Evolutionary conservation across 2,113 vertebrate genomes (phyloP).

Genomic region (Lamprotornis superbus): DNA sequence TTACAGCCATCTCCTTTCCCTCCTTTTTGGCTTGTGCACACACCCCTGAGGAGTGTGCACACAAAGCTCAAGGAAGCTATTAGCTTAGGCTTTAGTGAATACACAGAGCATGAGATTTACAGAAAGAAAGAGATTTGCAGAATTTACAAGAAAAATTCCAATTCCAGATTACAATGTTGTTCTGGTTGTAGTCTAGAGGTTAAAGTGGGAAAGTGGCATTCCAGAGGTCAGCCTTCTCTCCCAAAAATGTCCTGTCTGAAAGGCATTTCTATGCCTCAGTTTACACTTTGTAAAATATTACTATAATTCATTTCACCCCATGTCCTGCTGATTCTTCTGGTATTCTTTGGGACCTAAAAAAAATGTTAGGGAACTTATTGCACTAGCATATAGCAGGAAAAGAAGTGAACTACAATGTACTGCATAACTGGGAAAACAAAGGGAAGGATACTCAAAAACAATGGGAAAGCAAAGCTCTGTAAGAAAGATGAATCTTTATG

Average conservation of each 20-base stretch:
- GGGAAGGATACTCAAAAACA: neutral
- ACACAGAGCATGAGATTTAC: conserved; percentile 47
- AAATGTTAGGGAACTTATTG: neutral
- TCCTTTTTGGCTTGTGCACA: conserved; percentile 38
- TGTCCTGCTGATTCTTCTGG: neutral
- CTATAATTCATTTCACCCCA: neutral
- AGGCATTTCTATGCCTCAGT: neutral
- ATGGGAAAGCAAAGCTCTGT: neutral
- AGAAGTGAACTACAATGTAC: neutral
- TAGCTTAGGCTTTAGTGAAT: conserved; percentile 41
- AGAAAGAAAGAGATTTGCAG: conserved; percentile 37
- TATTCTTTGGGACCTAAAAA: neutral
- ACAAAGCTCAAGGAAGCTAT: conserved; percentile 60
- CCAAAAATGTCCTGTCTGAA: neutral
- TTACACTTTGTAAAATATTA: neutral
- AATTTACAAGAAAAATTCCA: conserved; percentile 17
- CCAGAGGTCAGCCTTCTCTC: neutral
- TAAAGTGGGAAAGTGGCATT: conserved; percentile 6
- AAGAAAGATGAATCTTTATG: neutral
- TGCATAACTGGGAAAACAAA: neutral
- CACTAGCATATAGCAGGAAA: neutral
- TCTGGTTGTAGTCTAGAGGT: neutral
- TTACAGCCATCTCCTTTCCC: conserved; percentile 55
- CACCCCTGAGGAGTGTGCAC: conserved; percentile 34
- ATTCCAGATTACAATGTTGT: conserved; percentile 18